Conservation (phyloP, 1,140 invertebrate species). For the Galleria mellonella region DNA sequence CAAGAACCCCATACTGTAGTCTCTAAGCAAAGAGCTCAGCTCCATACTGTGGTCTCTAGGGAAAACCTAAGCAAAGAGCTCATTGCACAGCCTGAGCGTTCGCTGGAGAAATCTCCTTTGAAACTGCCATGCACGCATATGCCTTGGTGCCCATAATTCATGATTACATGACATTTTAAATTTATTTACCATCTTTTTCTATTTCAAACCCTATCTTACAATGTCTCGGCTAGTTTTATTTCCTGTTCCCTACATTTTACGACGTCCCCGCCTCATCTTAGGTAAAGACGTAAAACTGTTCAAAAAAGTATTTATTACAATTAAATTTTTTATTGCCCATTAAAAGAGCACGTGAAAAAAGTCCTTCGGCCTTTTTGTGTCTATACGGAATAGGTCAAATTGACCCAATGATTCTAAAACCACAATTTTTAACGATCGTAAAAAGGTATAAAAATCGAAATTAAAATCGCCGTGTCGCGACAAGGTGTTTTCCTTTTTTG, state of each 20-base stretch:
- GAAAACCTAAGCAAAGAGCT: too few species aligned
- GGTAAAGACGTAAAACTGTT: conserved; percentile 31
- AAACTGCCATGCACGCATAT: too few species aligned
- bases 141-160: neutral
- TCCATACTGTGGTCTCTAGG: too few species aligned
- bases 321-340: conserved; percentile 45
- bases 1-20: too few species aligned
- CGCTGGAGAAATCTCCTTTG: too few species aligned
- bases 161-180: conserved; percentile 4
- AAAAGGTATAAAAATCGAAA: conserved; percentile 37
- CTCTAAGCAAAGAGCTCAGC: too few species aligned
- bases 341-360: conserved; percentile 47
- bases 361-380: conserved; percentile 12
- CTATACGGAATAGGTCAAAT: conserved; percentile 46
- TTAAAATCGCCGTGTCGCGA: conserved; percentile 25
- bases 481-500: conserved; percentile 35
- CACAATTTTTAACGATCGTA: conserved; percentile 40
- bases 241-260: conserved; percentile 26
- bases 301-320: conserved; percentile 49
- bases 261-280: conserved; percentile 26
- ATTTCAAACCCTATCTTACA: neutral
- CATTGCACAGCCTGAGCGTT: too few species aligned
- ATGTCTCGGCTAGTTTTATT: conserved; percentile 20
- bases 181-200: neutral
- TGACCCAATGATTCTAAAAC: conserved; percentile 37